Base-by-base conservation (phyloP, 2,888 invertebrate species). In the Pammene aurita region DNA sequence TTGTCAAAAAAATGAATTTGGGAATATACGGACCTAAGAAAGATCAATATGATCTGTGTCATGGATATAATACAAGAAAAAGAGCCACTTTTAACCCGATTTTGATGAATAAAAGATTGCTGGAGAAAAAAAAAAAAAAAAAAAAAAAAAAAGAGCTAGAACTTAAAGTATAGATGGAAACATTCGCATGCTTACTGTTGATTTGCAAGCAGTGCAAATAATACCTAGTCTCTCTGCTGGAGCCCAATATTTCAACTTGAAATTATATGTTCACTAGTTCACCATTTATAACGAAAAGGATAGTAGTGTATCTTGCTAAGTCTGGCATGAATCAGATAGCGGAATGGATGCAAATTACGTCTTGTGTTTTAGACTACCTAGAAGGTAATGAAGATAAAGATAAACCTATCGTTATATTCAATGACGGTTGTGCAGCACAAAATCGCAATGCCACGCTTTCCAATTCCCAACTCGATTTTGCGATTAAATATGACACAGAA, bases 391-490 rank as follows among this genome's bases (percentile, higher is more conserved):
- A 54, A 54, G 54, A 54, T 34, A 54, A 54, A 34, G 54, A 54
- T 54, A 54, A 54, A 54, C 54, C 54, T 54, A 54, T 54, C 54
- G 54, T 34, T 34, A 54, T 54, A 34, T 54, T 54, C 34, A 54
- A 34, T 54, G 34, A 54, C 34, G 54, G 54, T 54, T 54, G 54
- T 54, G 54, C 54, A 9, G 54, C 54, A 54, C 54, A 50, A 50
- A 50, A 50, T 50, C 50, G 50, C 50, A 50, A 50, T 10, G 50
- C 26, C 50, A 50, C 50, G 18, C 50, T 50, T 50, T 18, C 50
- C 6, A 50, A 50, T 11, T 18, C 50, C 10, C 50, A 26, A 50
- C 50, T 50, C 50, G 18, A 50, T 50, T 50, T 9, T 26, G 18
- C 50, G 6, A 50, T 34, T 54, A 54, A 6, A 34, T 34, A 52